Conservation (phyloP, 2,888 invertebrate genomes). For the Apamea anceps region DNA sequence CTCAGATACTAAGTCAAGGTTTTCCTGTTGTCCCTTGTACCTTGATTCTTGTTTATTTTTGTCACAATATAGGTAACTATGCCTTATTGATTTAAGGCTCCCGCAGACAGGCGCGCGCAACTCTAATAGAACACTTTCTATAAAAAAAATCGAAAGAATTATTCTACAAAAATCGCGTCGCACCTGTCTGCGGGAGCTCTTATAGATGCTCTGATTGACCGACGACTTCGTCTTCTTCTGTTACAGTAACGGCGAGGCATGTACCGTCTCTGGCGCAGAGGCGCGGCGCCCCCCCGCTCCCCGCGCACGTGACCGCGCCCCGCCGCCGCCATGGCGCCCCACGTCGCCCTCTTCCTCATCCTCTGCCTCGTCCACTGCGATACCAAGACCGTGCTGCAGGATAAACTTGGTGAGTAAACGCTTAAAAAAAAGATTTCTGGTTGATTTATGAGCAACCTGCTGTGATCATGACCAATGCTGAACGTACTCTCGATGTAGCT, state of each 20-base stretch:
- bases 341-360: constrained; percentile 82
- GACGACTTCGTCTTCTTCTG: constrained; percentile 17
- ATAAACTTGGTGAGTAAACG: constrained; percentile 83
- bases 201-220: background rate
- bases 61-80: background rate
- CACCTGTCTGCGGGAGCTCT: background rate
- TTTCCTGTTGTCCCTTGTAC: background rate
- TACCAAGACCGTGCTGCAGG: constrained; percentile 87
- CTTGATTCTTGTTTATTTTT: background rate
- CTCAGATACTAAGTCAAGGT: background rate
- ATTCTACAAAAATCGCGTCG: background rate
- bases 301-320: constrained; percentile 69
- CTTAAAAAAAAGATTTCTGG: background rate
- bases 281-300: constrained; percentile 59
- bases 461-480: no score
- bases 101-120: background rate
- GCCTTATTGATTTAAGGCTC: background rate
- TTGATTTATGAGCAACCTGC: background rate
- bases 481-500: background rate
- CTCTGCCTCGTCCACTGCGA: constrained; percentile 86
- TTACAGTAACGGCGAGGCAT: constrained; percentile 62
- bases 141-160: no score
- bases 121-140: background rate
- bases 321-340: constrained; percentile 80
- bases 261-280: constrained; percentile 66